Base-by-base conservation (phyloP, 1,140 invertebrate genomes). In the Vanessa tameamea region DNA sequence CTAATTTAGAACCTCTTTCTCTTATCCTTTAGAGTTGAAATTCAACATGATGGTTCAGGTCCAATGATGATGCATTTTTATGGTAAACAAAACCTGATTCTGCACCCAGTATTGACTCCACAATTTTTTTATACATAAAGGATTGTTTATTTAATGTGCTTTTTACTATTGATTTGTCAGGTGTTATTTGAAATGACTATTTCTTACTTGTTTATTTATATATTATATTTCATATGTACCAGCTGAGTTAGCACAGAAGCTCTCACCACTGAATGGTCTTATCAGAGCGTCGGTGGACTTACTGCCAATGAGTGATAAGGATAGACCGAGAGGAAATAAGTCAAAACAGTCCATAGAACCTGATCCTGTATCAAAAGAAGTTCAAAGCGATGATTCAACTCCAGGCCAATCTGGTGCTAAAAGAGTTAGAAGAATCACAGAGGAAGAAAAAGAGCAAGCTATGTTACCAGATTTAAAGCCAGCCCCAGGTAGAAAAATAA, bases 391-490 rank as follows among this genome's bases (percentile, higher is more conserved):
- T 89, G 87, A 85, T 88, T 92, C 81, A 74, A 84, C 68, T 80
- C 82, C 77, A 79, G 92, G 78, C 88, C 94, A 71, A 73, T 90
- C 87, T n/a, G 84, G 83, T 74, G 76, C 85, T 69, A 92, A 91
- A 63, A 85, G 82, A 68, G 79, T 75, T 2, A 92, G 86, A 63
- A 84, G 89, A 69, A 70, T 86, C 1, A 90, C 89, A 57, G 63
- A 75, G 8, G 94, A 94, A 83, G 94, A 96, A 83, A 94, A 94
- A 79, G 96, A 97, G 82, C 94, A 96, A 84, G 93, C 95, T 50
- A 93, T 97, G 75, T 92, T 99, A 15, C 98, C 98, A 1, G 84
- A 97, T 80, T 94, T 99, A 84, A 96, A 96, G 84, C 95, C 96
- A 50, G 94, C 94, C 23, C 94, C 95, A 78, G 92, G 93, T 93